These are phyloP conservation scores for Aromia moschata DNA, from an alignment of 2,888 invertebrate genomes.

Conservation along the genomic window DNA sequence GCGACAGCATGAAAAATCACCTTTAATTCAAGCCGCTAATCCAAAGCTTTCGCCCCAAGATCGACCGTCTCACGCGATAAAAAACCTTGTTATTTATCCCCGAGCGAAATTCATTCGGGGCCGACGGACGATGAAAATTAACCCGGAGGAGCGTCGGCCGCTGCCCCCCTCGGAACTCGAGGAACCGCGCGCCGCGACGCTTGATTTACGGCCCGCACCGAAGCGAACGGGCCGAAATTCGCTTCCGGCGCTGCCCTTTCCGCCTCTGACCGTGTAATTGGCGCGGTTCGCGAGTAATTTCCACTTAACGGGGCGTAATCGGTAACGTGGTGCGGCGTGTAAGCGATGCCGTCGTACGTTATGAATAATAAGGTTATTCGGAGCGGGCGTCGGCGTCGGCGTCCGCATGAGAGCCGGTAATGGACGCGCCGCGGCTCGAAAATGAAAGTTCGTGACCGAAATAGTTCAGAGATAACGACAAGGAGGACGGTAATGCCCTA, in stretches of 20 bases:
- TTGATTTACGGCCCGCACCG: slow-evolving; percentile 3
- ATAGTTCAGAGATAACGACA: no score
- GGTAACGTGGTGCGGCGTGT: not conserved
- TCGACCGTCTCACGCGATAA: no score
- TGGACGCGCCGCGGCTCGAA: no score
- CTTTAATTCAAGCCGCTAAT: no score
- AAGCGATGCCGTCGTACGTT: not conserved
- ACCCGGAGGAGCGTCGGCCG: not conserved
- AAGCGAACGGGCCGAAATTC: not conserved
- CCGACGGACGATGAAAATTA: not conserved
- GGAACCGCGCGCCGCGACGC: not conserved
- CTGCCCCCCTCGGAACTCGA: not conserved
- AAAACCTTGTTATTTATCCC: no score
- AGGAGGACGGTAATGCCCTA: no score
- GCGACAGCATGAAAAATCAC: no score
- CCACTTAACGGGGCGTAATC: slow-evolving; percentile 19
- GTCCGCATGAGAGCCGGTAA: not conserved
- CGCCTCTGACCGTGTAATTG: slow-evolving; percentile 15
- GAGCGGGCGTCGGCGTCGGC: not conserved
- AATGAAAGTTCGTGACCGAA: no score
- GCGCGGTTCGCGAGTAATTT: slow-evolving; percentile 16
- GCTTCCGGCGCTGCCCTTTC: not conserved
- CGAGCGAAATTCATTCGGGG: no score
- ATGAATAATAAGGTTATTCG: not conserved
- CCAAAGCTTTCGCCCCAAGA: no score